Evolutionary conservation across 2,797 vertebrate species (phyloP), one percentile per base, ranked within the genome.

Genomic region (Galagoides demidoff): DNA sequence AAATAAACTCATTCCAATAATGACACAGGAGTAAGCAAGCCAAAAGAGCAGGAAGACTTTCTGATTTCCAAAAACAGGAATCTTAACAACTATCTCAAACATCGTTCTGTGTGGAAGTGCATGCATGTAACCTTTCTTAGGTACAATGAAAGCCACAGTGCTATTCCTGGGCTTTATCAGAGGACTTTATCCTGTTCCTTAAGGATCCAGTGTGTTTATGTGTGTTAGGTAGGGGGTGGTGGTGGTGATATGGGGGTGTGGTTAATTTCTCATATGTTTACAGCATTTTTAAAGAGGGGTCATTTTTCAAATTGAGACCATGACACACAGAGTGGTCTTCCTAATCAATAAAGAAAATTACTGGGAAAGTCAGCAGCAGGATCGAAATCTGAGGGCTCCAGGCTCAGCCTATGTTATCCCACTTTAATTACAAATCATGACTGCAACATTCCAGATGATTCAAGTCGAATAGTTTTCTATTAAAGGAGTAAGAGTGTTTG

Each of bases 371-470:
- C 31, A 29, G 23, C 0, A 82, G 27, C 23, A n/a, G 13, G 12
- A 63, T 1, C 70, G 55, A 86, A 49, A 55, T 84, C 64, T 68
- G 22, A 57, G 17, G 22, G 23, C 29, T 22, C 7, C 10, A 87
- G n/a, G 25, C 13, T 0, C 1, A 79, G 8, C 2, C 5, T 0
- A 7, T 13, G 43, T 57, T 23, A 13, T 87, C 31, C 31, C 27
- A 39, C 43, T 90, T 84, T 49, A 86, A 82, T 84, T 81, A 34
- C 31, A 49, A 84, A 37, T 37, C 63, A 93, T 17, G 68, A 57
- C 17, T 73, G 23, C 55, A 34, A 76, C 59, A 73, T 68, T 63
- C 20, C 59, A 82, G 11, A 16, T 63, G 14, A 64, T 3, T 37
- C 43, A 84, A 71, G 27, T 27, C 39, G 20, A 79, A 84, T 39